Evolutionary conservation across 2,113 vertebrate species (phyloP).

Genomic region (Gambusia holbrooki): DNA sequence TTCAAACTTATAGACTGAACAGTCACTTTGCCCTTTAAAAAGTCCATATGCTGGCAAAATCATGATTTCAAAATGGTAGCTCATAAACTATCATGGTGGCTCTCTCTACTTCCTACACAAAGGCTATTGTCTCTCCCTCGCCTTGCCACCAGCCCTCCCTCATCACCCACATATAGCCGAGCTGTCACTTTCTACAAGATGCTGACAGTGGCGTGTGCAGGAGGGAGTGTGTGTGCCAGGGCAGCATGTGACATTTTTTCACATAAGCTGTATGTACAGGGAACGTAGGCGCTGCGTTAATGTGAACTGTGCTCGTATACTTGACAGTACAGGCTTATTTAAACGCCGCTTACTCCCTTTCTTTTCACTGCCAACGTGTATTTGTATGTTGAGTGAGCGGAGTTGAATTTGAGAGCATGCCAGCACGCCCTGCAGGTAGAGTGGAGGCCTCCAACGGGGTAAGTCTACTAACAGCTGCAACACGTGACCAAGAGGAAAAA

Average conservation of each 20-base stretch:
- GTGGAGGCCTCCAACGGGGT: constrained; percentile 46
- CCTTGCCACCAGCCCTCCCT: constrained; percentile 45
- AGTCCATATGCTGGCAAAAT: neutral
- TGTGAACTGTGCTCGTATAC: constrained; percentile 15
- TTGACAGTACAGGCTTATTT: constrained; percentile 23
- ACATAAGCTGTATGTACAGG: constrained; percentile 16
- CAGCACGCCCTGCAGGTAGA: constrained; percentile 52
- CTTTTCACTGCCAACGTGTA: constrained; percentile 14
- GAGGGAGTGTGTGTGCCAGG: constrained; percentile 1
- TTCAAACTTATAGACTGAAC: neutral
- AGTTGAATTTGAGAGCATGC: constrained; percentile 25
- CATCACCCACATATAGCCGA: constrained; percentile 54
- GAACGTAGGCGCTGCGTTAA: constrained; percentile 9
- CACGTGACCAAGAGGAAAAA: constrained; percentile 50
- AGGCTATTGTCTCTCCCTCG: constrained; percentile 35
- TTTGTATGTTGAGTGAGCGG: constrained; percentile 12
- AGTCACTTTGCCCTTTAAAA: neutral
- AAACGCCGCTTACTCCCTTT: constrained; percentile 12
- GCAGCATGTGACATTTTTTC: constrained; percentile 11
- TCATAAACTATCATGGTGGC: neutral
- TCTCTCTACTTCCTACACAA: neutral
- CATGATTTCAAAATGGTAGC: constrained; percentile 3
- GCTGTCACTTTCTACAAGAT: constrained; percentile 58
- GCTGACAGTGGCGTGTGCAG: constrained; percentile 50
- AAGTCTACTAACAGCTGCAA: constrained; percentile 60